phyloP scores from a whole-genome alignment of 2,113 vertebrate species.

The Carassius auratus region DNA sequence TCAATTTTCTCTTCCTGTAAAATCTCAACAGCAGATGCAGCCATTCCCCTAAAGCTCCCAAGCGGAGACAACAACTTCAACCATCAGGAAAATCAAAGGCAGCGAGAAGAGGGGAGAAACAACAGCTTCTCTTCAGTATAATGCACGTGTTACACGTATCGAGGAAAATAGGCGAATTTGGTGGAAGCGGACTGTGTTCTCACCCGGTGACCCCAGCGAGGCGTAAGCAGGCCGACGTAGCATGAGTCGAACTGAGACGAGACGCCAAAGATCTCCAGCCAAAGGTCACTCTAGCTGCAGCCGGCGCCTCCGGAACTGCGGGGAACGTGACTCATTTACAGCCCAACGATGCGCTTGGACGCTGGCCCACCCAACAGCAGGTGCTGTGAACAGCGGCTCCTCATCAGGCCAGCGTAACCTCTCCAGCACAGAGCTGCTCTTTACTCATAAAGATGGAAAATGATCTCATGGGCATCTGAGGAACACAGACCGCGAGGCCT shows the following conservation, averaged over 20 bases:
- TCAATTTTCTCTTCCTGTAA: constrained; percentile 74
- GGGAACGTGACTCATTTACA: constrained; percentile 78
- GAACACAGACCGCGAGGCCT: constrained; percentile 66
- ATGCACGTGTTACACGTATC: constrained; percentile 41
- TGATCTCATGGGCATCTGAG: constrained; percentile 74
- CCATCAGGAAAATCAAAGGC: constrained; percentile 61
- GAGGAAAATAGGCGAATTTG: constrained; percentile 16
- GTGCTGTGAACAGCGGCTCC: constrained; percentile 78
- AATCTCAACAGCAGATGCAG: constrained; percentile 57
- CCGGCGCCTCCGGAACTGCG: constrained; percentile 68
- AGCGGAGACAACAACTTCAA: constrained; percentile 70
- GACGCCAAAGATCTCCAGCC: background rate
- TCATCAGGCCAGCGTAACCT: constrained; percentile 73
- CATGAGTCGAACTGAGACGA: background rate
- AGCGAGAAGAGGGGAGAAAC: constrained; percentile 18
- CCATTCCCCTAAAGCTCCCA: constrained; percentile 56
- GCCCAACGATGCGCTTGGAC: constrained; percentile 73
- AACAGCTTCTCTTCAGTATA: background rate
- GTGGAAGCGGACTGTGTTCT: background rate
- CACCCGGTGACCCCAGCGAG: background rate
- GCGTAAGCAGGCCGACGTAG: background rate
- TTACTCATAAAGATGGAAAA: constrained; percentile 80
- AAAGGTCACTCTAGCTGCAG: constrained; percentile 45
- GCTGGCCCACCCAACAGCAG: constrained; percentile 80
- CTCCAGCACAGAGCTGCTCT: constrained; percentile 72